Conservation (phyloP, 2,888 invertebrate genomes). For the Pyrgus malvae region DNA sequence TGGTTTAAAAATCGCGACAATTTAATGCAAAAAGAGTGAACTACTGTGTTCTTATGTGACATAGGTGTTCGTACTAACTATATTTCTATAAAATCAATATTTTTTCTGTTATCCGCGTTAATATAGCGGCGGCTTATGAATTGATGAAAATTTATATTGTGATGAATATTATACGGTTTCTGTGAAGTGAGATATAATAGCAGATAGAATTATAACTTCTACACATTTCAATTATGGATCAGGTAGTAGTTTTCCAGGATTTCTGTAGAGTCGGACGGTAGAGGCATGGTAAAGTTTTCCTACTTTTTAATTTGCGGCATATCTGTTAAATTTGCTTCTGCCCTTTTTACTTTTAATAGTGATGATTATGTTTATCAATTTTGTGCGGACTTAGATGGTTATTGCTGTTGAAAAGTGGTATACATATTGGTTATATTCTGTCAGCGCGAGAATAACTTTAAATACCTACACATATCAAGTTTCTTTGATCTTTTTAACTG, state of each 20-base stretch:
- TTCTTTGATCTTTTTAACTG: no score
- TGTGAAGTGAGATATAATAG: neutral
- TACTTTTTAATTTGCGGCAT: neutral
- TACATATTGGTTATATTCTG: no score
- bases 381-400: no score
- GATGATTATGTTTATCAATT: no score
- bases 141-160: neutral
- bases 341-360: no score
- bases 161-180: neutral
- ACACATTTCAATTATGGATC: neutral
- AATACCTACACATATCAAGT: no score
- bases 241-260: neutral
- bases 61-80: neutral
- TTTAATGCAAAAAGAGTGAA: constrained; percentile 28
- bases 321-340: neutral
- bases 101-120: constrained; percentile 30
- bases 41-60: constrained; percentile 24
- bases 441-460: no score
- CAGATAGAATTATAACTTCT: neutral
- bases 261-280: neutral
- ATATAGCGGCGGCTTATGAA: constrained; percentile 35
- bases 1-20: constrained; percentile 44
- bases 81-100: constrained; percentile 12
- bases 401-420: no score
- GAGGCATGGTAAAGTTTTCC: constrained; percentile 4